Evolutionary conservation across 2,888 invertebrate genomes (phyloP), one percentile per base, ranked within the genome.

Genomic region (Pyrrhia umbra): DNA sequence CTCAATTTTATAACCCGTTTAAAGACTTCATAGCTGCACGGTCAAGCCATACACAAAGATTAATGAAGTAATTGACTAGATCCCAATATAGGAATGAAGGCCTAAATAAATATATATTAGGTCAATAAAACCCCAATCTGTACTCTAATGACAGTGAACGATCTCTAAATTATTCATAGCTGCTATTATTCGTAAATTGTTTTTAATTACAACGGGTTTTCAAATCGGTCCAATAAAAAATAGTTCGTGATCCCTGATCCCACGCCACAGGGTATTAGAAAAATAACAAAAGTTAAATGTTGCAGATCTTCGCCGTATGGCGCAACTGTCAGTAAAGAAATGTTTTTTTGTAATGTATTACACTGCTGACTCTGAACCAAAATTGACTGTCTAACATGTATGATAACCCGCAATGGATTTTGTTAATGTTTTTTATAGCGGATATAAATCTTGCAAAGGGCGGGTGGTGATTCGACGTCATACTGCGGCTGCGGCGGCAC

Each of bases 401-500:
- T 27, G 37, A 56, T 67, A 77, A 2, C 15, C 49, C 67, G 88
- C 81, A 88, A 86, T 92, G 92, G 79, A 88, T 50, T 55, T 23
- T 0, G 23, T 42, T 56, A 51, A 43, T 34, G 39, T 64, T 75
- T 74, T 80, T 77, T 79, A 81, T 82, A 71, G 80, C 79, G 75
- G 77, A 80, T 79, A 90, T 91, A 92, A 92, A 92, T 92, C 90
- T 91, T 87, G 69, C 69, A 70, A 86, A 83, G 86, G 88, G 87
- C 87, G 85, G 88, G 85, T 85, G 85, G 82, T 76, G 81, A 82
- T 82, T 75, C 83, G 91, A 91, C 92, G 90, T 92, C 93, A 92
- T 92, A 93, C 91, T 92, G 93, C 82, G 90, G 87, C 68, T 15
- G 59, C 16, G 56, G 87, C 86, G 87, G 88, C 87, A 88, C 88